A percentile compares a stretch with the other conserved stretches of the same genome.
Conservation (phyloP, 2,113 vertebrate genomes). For the Psittacus erithacus region DNA sequence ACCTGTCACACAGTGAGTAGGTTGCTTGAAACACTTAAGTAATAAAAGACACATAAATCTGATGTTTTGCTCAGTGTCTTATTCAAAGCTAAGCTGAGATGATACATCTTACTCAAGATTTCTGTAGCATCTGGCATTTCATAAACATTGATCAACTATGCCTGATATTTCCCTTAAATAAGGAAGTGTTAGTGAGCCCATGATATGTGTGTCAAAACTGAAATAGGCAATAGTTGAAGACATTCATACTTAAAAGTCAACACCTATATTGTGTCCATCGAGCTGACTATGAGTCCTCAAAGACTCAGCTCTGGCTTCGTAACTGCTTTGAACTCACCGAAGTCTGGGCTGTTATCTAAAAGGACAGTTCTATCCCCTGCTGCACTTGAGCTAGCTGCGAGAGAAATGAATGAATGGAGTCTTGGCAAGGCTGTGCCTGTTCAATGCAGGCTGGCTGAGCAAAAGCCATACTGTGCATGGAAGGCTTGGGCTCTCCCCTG, state of each 20-base stretch:
- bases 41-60: not conserved
- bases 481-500: not conserved
- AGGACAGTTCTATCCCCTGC: not conserved
- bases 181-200: not conserved
- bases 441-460: not conserved
- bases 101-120: not conserved
- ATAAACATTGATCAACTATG: not conserved
- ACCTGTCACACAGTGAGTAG: not conserved
- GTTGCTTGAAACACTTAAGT: not conserved
- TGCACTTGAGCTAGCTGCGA: not conserved
- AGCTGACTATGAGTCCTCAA: not conserved
- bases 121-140: not conserved
- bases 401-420: not conserved
- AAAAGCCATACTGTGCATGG: rapidly evolving
- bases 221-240: not conserved
- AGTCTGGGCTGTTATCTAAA: not conserved
- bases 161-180: not conserved
- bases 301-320: not conserved
- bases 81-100: not conserved
- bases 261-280: not conserved
- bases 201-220: not conserved
- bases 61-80: not conserved
- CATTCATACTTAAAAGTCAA: not conserved
- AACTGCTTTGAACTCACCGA: not conserved
- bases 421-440: not conserved